phyloP scores from a whole-genome alignment of 2,797 vertebrate species.

The Channallabes apus region DNA sequence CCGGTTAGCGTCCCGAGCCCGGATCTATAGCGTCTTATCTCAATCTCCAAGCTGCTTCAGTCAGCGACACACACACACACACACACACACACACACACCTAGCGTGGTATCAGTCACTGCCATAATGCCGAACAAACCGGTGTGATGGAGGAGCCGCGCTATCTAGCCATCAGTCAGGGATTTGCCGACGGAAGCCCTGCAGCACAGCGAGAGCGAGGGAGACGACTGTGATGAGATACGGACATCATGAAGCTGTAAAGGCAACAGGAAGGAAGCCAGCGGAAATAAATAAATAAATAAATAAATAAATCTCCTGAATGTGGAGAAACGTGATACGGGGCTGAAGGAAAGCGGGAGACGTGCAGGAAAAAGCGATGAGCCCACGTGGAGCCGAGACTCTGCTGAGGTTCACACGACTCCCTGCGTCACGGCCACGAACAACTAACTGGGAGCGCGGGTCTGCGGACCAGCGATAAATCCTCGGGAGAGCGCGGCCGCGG shows the following conservation, averaged over 20 bases:
- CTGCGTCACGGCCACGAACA: not conserved
- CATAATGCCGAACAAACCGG: conserved; percentile 41
- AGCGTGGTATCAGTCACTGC: conserved; percentile 29
- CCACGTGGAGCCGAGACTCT: not conserved
- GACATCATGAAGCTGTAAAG: conserved; percentile 33
- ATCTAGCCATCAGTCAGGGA: conserved; percentile 39
- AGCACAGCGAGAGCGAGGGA: conserved; percentile 36
- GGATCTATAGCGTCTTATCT: conserved; percentile 31
- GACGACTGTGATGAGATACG: conserved; percentile 30
- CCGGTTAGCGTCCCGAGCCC: conserved; percentile 3
- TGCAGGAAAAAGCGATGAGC: not conserved
- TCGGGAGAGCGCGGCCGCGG: conserved; percentile 44
- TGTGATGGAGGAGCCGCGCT: conserved; percentile 35
- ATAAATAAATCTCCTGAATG: not conserved
- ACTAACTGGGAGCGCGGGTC: conserved; percentile 31
- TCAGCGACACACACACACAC: not conserved
- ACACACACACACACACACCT: conserved; percentile 26
- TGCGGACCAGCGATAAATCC: conserved; percentile 35
- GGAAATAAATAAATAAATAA: not conserved
- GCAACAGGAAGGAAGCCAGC: not conserved
- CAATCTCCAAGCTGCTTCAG: conserved; percentile 30
- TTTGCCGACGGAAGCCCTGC: conserved; percentile 36
- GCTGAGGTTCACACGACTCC: conserved; percentile 7
- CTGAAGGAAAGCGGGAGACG: conserved; percentile 13
- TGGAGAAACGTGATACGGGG: conserved; percentile 11